These are phyloP conservation scores for Syngnathus floridae DNA, from an alignment of 2,113 vertebrate genomes.

Conservation along the genomic window DNA sequence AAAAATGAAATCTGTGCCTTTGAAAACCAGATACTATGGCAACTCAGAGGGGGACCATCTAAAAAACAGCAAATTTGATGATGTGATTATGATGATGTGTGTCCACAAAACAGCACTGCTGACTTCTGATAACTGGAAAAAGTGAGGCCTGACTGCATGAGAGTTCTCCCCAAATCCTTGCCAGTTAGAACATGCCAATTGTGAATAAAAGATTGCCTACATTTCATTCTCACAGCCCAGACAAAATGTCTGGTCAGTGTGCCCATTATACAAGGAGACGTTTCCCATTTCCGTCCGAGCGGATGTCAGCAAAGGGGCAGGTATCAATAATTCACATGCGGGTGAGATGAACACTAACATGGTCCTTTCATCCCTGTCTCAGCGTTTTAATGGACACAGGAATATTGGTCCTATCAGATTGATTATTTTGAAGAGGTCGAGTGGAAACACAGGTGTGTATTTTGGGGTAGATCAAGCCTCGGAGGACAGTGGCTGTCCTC, in stretches of 20 bases:
- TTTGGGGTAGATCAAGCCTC: slow-evolving; percentile 49
- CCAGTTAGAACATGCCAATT: slow-evolving; percentile 7
- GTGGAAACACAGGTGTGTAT: slow-evolving; percentile 55
- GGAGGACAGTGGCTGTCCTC: slow-evolving; percentile 36
- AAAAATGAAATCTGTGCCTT: slow-evolving; percentile 55
- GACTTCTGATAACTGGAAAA: too few species aligned
- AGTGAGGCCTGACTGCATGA: too few species aligned
- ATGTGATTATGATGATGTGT: not conserved
- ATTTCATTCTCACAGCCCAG: slow-evolving; percentile 23
- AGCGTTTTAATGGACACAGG: slow-evolving; percentile 49
- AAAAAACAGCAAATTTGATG: not conserved
- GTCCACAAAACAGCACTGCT: too few species aligned
- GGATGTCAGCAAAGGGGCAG: slow-evolving; percentile 35
- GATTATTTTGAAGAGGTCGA: slow-evolving; percentile 44
- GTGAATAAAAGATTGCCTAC: slow-evolving; percentile 42
- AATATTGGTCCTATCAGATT: slow-evolving; percentile 48
- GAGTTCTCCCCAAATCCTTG: too few species aligned
- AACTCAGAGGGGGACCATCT: slow-evolving; percentile 30
- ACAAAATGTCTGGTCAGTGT: slow-evolving; percentile 35
- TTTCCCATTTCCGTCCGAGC: slow-evolving; percentile 39
- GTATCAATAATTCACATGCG: slow-evolving; percentile 71
- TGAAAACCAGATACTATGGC: slow-evolving; percentile 49
- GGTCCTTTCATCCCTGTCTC: slow-evolving; percentile 52
- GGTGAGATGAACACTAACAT: slow-evolving; percentile 54
- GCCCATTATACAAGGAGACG: slow-evolving; percentile 42